Conservation (phyloP, 2,797 vertebrate genomes). For the Loris lydekkerianus region DNA sequence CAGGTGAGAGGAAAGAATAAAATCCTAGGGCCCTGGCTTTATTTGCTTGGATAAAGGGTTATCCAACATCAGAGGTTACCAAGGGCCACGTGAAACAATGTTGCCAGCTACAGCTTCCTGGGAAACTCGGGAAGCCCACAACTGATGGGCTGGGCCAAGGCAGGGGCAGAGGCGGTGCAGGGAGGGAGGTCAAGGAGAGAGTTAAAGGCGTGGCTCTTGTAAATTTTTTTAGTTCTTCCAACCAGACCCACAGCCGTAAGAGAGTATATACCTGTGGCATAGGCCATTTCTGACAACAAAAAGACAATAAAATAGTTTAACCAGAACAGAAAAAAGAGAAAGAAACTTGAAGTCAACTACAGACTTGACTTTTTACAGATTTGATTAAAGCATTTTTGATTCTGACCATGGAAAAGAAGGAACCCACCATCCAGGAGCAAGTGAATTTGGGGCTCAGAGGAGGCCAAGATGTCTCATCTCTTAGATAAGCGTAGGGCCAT, state of each 20-base stretch:
- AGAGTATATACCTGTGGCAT: not conserved
- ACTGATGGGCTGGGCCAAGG: not conserved
- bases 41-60: not conserved
- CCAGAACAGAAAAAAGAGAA: not conserved
- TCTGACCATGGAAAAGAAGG: not conserved
- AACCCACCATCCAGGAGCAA: not conserved
- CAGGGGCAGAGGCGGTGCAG: fast-evolving
- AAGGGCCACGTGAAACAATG: not conserved
- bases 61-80: not conserved
- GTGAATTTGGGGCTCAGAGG: no score
- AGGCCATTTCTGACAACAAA: not conserved
- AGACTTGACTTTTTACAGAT: not conserved
- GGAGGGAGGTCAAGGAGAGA: fast-evolving
- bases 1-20: not conserved
- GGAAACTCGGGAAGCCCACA: not conserved
- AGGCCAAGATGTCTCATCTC: not conserved
- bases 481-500: no score
- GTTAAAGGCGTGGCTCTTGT: not conserved
- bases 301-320: not conserved
- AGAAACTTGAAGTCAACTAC: not conserved
- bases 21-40: not conserved
- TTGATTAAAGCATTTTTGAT: not conserved
- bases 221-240: not conserved
- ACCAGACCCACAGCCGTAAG: not conserved
- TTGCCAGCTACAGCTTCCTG: not conserved